phyloP scores from a whole-genome alignment of 2,888 invertebrate species.

The Lomographa bimaculata region DNA sequence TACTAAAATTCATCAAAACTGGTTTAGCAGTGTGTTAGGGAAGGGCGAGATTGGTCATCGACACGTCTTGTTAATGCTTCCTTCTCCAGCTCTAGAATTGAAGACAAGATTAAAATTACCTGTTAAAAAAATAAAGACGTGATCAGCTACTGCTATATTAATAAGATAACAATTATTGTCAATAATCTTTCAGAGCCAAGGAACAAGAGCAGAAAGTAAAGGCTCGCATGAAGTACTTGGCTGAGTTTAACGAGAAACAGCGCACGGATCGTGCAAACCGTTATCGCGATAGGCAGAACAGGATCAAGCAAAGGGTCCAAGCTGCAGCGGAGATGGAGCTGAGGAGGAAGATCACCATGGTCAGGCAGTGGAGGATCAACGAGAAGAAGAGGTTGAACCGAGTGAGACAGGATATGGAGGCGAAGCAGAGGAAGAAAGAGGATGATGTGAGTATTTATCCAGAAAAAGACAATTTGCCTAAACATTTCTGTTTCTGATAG shows the following conservation, averaged over 20 bases:
- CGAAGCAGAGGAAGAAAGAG: conserved; percentile 53
- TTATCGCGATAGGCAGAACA: conserved; percentile 59
- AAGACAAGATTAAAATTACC: too few species aligned
- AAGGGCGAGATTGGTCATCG: too few species aligned
- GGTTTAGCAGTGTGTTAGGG: too few species aligned
- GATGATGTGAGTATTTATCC: too few species aligned
- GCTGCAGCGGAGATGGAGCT: conserved; percentile 74
- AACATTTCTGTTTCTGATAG: too few species aligned
- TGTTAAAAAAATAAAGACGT: too few species aligned
- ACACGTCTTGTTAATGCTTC: too few species aligned
- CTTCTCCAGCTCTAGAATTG: too few species aligned
- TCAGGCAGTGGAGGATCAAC: conserved; percentile 68
- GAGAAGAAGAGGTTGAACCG: conserved; percentile 66
- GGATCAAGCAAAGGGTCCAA: conserved; percentile 70
- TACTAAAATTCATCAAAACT: too few species aligned
- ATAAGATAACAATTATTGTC: too few species aligned
- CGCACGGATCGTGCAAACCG: conserved; percentile 57
- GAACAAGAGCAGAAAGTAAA: conserved; percentile 67
- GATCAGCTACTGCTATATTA: too few species aligned
- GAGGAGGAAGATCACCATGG: conserved; percentile 71
- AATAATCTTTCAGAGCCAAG: conserved; percentile 63
- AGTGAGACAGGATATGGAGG: conserved; percentile 58
- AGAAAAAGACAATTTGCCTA: too few species aligned
- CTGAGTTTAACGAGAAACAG: conserved; percentile 64
- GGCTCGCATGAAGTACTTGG: conserved; percentile 63